A percentile compares a stretch with the other conserved stretches of the same genome.
Conservation (phyloP, 2,113 vertebrate genomes). For the Murina feae region DNA sequence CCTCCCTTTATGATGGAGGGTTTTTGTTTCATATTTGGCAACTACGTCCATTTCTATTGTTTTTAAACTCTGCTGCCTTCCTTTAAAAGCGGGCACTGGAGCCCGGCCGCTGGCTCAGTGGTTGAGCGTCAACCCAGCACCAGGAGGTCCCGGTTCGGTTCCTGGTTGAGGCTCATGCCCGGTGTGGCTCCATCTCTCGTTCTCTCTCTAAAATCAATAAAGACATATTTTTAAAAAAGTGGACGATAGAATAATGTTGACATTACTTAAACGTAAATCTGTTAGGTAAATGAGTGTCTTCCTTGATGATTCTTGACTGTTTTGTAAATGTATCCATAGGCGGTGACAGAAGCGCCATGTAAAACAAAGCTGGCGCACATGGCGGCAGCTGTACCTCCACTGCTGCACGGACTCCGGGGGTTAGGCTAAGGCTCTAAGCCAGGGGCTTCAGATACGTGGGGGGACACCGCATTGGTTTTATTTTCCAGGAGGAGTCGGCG, state of each 20-base stretch:
- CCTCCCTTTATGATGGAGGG: background rate
- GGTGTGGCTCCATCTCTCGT: too few species aligned
- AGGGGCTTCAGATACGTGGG: background rate
- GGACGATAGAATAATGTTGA: background rate
- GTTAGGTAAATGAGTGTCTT: background rate
- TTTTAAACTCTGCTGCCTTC: background rate
- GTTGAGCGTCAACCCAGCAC: too few species aligned
- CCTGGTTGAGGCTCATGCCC: too few species aligned
- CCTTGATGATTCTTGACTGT: background rate
- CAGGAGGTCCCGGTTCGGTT: too few species aligned
- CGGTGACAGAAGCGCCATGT: background rate
- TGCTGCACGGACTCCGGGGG: background rate
- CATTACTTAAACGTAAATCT: background rate
- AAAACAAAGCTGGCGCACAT: background rate
- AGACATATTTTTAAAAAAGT: background rate
- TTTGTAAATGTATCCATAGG: background rate
- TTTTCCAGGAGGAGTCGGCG: slow-evolving; percentile 82
- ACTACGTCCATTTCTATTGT: background rate
- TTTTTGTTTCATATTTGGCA: background rate
- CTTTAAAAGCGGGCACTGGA: background rate
- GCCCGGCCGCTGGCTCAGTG: too few species aligned
- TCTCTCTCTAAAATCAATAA: too few species aligned
- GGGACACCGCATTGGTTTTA: slow-evolving; percentile 17
- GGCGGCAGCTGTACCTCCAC: background rate
- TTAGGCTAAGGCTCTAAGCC: background rate